Evolutionary conservation across 2,888 invertebrate species (phyloP).

Genomic region (Latrodectus elegans): DNA sequence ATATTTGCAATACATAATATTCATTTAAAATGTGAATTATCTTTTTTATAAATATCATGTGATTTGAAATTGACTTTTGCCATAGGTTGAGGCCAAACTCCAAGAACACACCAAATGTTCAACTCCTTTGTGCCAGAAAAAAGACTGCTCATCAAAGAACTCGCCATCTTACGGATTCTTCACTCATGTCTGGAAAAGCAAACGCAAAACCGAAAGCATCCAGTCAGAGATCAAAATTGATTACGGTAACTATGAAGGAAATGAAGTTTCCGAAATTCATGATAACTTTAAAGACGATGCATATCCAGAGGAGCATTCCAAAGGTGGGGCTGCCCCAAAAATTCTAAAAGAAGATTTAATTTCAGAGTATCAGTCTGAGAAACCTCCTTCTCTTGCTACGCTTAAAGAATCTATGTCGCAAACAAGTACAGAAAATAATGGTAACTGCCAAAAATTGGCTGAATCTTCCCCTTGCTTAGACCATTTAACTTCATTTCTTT

Average conservation of each 20-base stretch:
- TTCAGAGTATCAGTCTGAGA: too few species aligned
- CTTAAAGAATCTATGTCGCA: slow-evolving; percentile 10
- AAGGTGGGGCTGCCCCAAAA: background rate
- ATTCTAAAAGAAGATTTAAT: background rate
- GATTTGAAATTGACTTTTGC: background rate
- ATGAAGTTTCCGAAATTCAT: background rate
- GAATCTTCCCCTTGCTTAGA: slow-evolving; percentile 16
- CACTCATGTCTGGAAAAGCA: slow-evolving; percentile 24
- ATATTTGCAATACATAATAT: too few species aligned
- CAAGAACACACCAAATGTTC: background rate
- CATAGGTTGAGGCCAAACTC: background rate
- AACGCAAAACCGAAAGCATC: slow-evolving; percentile 36
- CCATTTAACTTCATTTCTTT: slow-evolving; percentile 20
- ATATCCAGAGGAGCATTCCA: background rate
- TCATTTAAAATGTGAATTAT: too few species aligned
- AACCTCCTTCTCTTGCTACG: too few species aligned
- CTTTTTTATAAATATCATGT: too few species aligned
- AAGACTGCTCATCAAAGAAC: slow-evolving; percentile 7
- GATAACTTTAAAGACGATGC: background rate
- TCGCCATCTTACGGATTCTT: slow-evolving; percentile 22
- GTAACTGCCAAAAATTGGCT: background rate
- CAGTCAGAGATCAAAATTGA: slow-evolving; percentile 19
- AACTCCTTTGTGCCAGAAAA: background rate
- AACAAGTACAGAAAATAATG: background rate
- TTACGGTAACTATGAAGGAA: background rate